Conservation (phyloP, 2,888 invertebrate genomes). For the Drosophila testacea region DNA sequence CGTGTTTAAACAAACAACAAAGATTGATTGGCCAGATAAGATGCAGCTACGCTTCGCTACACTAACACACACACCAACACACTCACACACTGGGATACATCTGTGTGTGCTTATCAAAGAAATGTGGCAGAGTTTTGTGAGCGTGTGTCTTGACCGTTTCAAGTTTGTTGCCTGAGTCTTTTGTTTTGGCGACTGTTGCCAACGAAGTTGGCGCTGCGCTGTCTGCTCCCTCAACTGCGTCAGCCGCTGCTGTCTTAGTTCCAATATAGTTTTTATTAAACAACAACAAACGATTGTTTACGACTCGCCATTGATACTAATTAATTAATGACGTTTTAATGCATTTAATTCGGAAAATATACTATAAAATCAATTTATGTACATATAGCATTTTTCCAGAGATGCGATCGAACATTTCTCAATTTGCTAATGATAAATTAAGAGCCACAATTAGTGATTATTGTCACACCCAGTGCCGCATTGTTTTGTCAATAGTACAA, state of each 20-base stretch:
- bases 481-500: slow-evolving; percentile 67
- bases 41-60: slow-evolving; percentile 66
- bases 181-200: slow-evolving; percentile 63
- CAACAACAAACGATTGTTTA: slow-evolving; percentile 12
- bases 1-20: slow-evolving; percentile 80
- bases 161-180: slow-evolving; percentile 68
- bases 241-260: slow-evolving; percentile 20
- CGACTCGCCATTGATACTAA: slow-evolving; percentile 14
- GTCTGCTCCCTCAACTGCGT: slow-evolving; percentile 50
- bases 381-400: neutral
- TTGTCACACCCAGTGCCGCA: slow-evolving; percentile 69
- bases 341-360: slow-evolving; percentile 7
- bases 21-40: slow-evolving; percentile 78
- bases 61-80: slow-evolving; percentile 25
- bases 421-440: slow-evolving; percentile 64
- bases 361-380: slow-evolving; percentile 1
- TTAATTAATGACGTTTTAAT: slow-evolving; percentile 14
- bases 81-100: slow-evolving; percentile 18
- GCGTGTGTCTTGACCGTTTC: slow-evolving; percentile 43
- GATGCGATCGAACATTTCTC: slow-evolving; percentile 16
- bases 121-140: slow-evolving; percentile 59
- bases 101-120: slow-evolving; percentile 64
- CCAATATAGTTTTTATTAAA: neutral
- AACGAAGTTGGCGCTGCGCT: slow-evolving; percentile 69
- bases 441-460: slow-evolving; percentile 65